Evolutionary conservation across 2,888 invertebrate genomes (phyloP), one percentile per base, ranked within the genome.

Genomic region (Palloptera scutellata): DNA sequence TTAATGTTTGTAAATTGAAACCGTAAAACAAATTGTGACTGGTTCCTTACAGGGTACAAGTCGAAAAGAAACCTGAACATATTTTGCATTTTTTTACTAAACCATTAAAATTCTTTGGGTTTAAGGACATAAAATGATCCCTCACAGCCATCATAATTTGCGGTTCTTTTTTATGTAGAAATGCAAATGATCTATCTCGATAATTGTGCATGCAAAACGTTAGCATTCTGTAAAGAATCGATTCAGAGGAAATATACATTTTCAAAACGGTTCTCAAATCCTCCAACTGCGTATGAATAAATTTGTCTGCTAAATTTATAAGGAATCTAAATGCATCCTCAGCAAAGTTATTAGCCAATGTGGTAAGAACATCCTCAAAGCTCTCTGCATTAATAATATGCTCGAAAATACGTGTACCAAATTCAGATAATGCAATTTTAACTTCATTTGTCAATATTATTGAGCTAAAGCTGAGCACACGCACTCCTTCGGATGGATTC

Each of bases 161-260:
- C 1, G 10, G 0, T 0, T 61, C 45, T 41, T 20, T 55, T 0
- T 5, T 0, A 1, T 43, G 10, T 6, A 81, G 41, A n/a, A 48
- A 17, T 3, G 43, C 17, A 10, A 12, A 1, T 1, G 40, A 15
- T 5, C 30, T 6, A 41, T 68, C 41, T 1, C 0, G 1, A 19
- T 67, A 78, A 0, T 73, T 64, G 0, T 64, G 13, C 53, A 75
- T 12, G 30, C 78, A 69, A 1, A 62, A 19, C 17, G 19, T 42
- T 9, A 77, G 30, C 3, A 80, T 75, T 17, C 65, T 66, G 61
- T 68, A 77, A 3, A 82, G 66, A 43, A 81, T 73, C 9, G 75
- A 74, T 68, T 81, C 81, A 1, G 79, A 70, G 1, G 76, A 53
- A 17, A 81, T 75, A 52, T 52, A 75, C 20, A 74, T 66, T 41